phyloP scores from a whole-genome alignment of 2,113 vertebrate genomes.

The Gopherus flavomarginatus region DNA sequence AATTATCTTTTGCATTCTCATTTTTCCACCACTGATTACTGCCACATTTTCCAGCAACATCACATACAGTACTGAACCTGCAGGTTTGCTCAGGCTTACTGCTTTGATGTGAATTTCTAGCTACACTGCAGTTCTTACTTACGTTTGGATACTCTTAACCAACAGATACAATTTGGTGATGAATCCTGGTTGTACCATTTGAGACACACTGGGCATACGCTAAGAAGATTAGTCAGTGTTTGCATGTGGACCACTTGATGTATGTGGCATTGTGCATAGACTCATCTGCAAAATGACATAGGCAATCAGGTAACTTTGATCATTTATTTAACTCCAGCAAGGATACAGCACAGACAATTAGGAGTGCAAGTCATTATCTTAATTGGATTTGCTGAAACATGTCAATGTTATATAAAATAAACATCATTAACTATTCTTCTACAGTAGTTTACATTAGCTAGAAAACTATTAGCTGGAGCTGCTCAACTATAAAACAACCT shows the following conservation, averaged over 20 bases:
- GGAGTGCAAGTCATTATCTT: conserved; percentile 2
- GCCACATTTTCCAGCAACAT: background rate
- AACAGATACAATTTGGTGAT: no score
- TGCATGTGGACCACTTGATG: background rate
- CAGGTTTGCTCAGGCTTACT: background rate
- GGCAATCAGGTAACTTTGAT: background rate
- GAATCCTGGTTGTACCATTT: no score
- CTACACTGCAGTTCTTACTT: background rate
- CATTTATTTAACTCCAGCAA: conserved; percentile 11
- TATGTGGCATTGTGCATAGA: background rate
- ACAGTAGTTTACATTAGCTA: background rate
- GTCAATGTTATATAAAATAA: conserved; percentile 5
- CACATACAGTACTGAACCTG: background rate
- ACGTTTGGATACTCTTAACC: background rate
- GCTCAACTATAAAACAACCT: background rate
- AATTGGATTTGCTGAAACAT: conserved; percentile 17
- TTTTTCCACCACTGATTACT: background rate
- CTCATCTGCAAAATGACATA: background rate
- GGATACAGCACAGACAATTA: background rate
- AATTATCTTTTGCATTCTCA: background rate
- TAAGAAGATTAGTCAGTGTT: background rate
- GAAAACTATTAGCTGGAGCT: background rate
- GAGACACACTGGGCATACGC: no score
- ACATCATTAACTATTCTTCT: background rate
- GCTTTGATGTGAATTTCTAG: background rate